These are phyloP conservation scores for Acrocephalus kingi DNA, from an alignment of 2,113 vertebrate species.

Conservation along the genomic window DNA sequence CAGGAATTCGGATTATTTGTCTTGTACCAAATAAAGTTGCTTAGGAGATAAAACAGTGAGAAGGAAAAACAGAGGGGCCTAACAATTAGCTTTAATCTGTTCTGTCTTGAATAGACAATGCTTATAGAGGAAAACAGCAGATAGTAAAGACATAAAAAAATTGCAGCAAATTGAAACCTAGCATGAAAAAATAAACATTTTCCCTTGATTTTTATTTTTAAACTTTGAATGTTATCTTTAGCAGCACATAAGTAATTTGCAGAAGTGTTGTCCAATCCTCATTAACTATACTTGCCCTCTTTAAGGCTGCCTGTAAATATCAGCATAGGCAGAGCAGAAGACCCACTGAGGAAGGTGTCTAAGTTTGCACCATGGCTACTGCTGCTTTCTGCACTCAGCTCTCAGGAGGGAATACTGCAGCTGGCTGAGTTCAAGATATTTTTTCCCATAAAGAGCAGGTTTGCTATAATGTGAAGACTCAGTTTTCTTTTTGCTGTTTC, in stretches of 20 bases:
- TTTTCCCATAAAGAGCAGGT: background rate
- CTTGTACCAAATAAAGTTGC: constrained; percentile 55
- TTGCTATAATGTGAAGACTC: background rate
- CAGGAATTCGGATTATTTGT: constrained; percentile 65
- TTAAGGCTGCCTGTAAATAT: background rate
- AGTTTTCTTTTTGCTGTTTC: no score
- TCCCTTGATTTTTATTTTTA: background rate
- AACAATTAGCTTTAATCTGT: constrained; percentile 1
- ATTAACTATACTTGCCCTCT: background rate
- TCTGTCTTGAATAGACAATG: background rate
- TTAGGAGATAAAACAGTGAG: constrained; percentile 45
- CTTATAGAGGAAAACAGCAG: background rate
- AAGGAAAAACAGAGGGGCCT: constrained; percentile 20
- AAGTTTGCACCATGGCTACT: background rate
- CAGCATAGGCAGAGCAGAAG: background rate
- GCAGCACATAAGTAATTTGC: background rate
- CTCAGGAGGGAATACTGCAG: background rate
- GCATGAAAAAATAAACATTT: background rate
- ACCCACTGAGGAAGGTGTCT: background rate
- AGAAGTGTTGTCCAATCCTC: background rate
- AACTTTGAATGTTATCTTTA: background rate
- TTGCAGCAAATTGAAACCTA: background rate
- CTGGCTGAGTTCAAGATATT: background rate
- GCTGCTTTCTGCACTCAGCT: background rate
- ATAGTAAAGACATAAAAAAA: background rate